These are phyloP conservation scores for Stramonita haemastoma DNA, from an alignment of 2,888 invertebrate species.

Conservation along the genomic window DNA sequence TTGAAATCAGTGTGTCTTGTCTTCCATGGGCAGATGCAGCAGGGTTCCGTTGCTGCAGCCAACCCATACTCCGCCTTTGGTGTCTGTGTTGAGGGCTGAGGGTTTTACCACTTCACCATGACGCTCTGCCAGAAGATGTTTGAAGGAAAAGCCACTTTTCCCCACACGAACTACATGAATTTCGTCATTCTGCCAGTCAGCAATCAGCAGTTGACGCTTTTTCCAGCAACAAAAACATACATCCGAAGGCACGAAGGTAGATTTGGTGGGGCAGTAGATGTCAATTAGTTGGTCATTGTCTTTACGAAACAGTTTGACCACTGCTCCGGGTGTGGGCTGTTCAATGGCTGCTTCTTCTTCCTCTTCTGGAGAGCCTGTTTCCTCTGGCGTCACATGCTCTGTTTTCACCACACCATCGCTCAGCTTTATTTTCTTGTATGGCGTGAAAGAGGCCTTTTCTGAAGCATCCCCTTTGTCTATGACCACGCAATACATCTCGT, in stretches of 20 bases:
- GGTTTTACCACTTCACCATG: neutral
- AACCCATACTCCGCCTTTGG: neutral
- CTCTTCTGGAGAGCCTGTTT: too few species aligned
- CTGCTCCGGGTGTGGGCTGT: neutral
- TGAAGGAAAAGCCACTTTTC: neutral
- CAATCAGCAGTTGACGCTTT: neutral
- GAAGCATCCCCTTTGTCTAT: neutral
- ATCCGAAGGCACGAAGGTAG: neutral
- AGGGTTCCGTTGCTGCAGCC: neutral
- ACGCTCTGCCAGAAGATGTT: neutral
- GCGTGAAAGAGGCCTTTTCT: too few species aligned
- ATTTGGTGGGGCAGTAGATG: neutral
- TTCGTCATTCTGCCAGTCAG: constrained; percentile 14
- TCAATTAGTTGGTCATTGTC: neutral
- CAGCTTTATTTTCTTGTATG: too few species aligned
- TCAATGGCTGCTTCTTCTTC: too few species aligned
- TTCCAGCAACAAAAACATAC: neutral
- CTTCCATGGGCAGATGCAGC: neutral
- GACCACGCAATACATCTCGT: neutral
- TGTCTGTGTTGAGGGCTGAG: neutral
- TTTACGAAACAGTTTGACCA: neutral
- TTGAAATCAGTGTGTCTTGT: too few species aligned
- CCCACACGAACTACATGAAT: neutral
- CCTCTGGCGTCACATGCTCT: too few species aligned
- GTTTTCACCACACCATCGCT: too few species aligned